These are phyloP conservation scores for Deilephila elpenor DNA, from an alignment of 2,888 invertebrate species.

Conservation along the genomic window DNA sequence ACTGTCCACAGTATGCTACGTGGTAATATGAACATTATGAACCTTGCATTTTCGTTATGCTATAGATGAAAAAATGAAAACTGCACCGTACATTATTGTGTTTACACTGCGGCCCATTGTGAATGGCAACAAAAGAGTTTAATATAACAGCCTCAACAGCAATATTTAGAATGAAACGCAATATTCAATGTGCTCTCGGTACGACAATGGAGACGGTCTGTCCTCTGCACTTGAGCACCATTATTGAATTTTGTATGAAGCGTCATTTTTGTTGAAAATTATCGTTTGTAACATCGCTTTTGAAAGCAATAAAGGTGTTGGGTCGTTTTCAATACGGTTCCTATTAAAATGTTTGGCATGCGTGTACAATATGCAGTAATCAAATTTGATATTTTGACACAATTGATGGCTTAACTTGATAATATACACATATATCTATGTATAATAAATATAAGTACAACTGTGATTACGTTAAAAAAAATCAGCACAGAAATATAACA, in stretches of 20 bases:
- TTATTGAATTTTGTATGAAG: constrained; percentile 17
- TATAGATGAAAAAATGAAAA: constrained; percentile 13
- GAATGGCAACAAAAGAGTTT: constrained; percentile 41
- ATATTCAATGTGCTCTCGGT: constrained; percentile 53
- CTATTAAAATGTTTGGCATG: not conserved
- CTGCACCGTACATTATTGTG: constrained; percentile 34
- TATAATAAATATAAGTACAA: no score
- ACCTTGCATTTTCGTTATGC: not conserved
- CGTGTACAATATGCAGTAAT: no score
- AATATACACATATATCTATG: no score
- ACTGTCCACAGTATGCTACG: not conserved
- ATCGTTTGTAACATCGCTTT: not conserved
- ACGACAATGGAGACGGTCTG: constrained; percentile 19
- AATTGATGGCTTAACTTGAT: no score
- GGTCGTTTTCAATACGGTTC: not conserved
- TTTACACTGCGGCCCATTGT: constrained; percentile 35
- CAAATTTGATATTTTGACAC: no score
- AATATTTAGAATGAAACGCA: constrained; percentile 49
- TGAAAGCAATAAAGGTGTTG: not conserved
- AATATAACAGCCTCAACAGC: constrained; percentile 40
- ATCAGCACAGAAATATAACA: no score
- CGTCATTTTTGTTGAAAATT: constrained; percentile 4
- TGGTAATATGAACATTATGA: not conserved
- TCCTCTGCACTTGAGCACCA: constrained; percentile 14
- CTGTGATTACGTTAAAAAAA: no score